Evolutionary conservation across 2,888 invertebrate species (phyloP).

Genomic region (Euplagia quadripunctaria): DNA sequence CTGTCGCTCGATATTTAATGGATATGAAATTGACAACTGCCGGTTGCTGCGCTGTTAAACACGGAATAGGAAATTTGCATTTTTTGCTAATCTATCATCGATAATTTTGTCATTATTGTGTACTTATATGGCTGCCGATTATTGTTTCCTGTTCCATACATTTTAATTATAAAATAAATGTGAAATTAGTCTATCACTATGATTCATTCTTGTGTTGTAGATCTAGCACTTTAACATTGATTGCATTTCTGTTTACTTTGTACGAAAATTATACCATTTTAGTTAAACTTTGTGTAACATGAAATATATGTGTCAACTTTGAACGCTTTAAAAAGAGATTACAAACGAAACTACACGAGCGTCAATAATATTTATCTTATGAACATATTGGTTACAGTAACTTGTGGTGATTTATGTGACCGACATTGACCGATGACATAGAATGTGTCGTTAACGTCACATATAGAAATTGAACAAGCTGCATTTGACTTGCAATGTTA

Average conservation of each 20-base stretch:
- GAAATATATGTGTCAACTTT: too few species aligned
- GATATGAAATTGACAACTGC: slow-evolving; percentile 34
- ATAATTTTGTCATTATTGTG: background rate
- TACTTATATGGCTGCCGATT: background rate
- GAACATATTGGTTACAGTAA: too few species aligned
- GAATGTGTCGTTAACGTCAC: too few species aligned
- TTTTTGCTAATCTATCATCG: slow-evolving; percentile 23
- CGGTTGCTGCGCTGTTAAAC: slow-evolving; percentile 26
- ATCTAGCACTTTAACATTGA: background rate
- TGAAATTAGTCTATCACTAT: background rate
- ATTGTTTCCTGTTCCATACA: background rate
- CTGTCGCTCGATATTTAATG: slow-evolving; percentile 44
- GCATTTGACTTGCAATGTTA: too few species aligned
- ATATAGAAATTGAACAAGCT: too few species aligned
- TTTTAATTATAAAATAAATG: background rate
- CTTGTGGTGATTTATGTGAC: background rate
- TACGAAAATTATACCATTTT: background rate
- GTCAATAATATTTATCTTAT: background rate
- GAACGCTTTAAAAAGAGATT: background rate
- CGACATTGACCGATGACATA: too few species aligned
- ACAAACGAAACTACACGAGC: background rate
- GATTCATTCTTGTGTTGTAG: too few species aligned
- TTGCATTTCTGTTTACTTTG: background rate
- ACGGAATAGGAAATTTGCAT: slow-evolving; percentile 44
- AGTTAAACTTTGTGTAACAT: too few species aligned